Conservation (phyloP, 2,888 invertebrate genomes). For the Allophyes oxyacanthae region DNA sequence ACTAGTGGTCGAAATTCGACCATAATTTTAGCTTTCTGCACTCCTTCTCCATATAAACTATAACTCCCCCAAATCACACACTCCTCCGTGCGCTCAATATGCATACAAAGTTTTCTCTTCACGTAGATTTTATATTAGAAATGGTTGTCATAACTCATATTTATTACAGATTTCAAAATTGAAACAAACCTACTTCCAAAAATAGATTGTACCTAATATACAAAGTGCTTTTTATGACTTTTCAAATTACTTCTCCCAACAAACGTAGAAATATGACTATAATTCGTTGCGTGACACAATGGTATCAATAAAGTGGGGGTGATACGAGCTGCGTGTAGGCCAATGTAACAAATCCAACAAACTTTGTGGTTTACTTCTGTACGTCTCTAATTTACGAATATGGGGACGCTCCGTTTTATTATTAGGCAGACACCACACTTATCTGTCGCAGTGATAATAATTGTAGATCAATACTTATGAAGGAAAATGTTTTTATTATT, state of each 20-base stretch:
- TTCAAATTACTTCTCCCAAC: conserved; percentile 42
- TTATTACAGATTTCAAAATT: conserved; percentile 24
- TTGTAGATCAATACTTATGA: neutral
- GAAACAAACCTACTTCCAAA: conserved; percentile 18
- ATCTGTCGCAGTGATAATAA: neutral
- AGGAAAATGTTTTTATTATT: neutral
- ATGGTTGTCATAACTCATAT: too few species aligned
- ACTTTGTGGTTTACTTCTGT: conserved; percentile 34
- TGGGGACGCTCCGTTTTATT: conserved; percentile 4
- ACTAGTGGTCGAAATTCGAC: too few species aligned
- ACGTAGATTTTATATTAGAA: too few species aligned
- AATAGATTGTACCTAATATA: conserved; percentile 20
- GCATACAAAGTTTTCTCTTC: too few species aligned
- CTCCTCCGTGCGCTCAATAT: too few species aligned
- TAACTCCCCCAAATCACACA: too few species aligned
- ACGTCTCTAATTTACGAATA: conserved; percentile 20
- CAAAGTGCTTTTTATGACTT: conserved; percentile 40
- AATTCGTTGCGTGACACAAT: conserved; percentile 51
- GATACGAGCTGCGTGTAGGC: conserved; percentile 47
- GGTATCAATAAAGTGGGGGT: conserved; percentile 50
- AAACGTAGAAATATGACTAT: conserved; percentile 47
- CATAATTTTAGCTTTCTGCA: too few species aligned
- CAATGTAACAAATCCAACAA: conserved; percentile 44
- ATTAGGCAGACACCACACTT: neutral
- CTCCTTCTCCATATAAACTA: too few species aligned